Evolutionary conservation across 1,140 invertebrate species (phyloP).

Genomic region (Hypothenemus hampei): DNA sequence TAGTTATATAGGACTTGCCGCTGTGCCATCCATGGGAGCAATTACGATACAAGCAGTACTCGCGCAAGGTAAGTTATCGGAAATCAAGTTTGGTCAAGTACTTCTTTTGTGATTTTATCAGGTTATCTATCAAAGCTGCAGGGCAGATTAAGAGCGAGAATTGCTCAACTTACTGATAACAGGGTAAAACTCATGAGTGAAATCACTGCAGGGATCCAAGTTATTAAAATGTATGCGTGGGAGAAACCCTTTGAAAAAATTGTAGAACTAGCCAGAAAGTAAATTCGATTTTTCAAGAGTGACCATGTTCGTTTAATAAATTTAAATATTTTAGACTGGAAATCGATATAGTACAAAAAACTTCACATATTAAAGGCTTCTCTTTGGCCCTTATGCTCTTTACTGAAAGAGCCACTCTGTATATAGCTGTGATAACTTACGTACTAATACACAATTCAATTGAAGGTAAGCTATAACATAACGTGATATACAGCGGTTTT

Average conservation of each 20-base stretch:
- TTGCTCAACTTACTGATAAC: slow-evolving; percentile 54
- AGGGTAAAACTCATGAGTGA: slow-evolving; percentile 61
- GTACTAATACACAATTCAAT: slow-evolving; percentile 58
- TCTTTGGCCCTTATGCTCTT: slow-evolving; percentile 61
- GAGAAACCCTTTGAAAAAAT: slow-evolving; percentile 71
- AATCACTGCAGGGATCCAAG: slow-evolving; percentile 51
- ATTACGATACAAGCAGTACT: slow-evolving; percentile 59
- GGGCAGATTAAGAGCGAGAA: slow-evolving; percentile 54
- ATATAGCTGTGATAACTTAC: slow-evolving; percentile 62
- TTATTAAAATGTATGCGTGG: slow-evolving; percentile 89
- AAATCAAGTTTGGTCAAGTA: neutral
- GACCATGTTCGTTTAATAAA: neutral
- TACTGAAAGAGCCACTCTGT: slow-evolving; percentile 65
- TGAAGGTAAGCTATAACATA: slow-evolving; percentile 45
- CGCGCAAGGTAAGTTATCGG: slow-evolving; percentile 61
- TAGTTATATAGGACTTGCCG: slow-evolving; percentile 51
- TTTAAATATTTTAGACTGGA: slow-evolving; percentile 44
- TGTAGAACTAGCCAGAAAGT: slow-evolving; percentile 56
- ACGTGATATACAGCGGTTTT: too few relatives aligned
- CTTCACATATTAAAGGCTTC: slow-evolving; percentile 66
- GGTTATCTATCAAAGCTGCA: slow-evolving; percentile 63
- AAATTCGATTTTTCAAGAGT: neutral
- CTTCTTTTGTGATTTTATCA: slow-evolving; percentile 32
- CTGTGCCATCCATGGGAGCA: slow-evolving; percentile 55
- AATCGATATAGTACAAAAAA: slow-evolving; percentile 59